Evolutionary conservation across 2,113 vertebrate species (phyloP).

Genomic region (Ptychochromis oligacanthus): DNA sequence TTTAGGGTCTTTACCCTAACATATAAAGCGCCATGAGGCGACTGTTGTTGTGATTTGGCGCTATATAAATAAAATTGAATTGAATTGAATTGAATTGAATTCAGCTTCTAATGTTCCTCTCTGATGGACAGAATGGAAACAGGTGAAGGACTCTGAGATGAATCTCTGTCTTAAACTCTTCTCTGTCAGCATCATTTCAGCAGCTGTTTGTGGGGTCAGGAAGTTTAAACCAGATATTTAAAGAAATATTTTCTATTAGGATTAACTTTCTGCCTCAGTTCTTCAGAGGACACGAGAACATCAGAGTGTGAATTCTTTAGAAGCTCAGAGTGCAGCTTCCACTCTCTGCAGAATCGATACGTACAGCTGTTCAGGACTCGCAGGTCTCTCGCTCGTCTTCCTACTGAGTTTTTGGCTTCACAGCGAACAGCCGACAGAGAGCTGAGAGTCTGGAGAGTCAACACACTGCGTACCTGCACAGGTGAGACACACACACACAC

Average conservation of each 20-base stretch:
- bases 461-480: conserved; percentile 83
- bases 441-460: conserved; percentile 81
- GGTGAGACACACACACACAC: conserved; percentile 15
- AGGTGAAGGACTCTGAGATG: neutral
- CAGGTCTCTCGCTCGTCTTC: conserved; percentile 82
- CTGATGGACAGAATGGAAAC: neutral
- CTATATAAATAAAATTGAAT: too few species aligned
- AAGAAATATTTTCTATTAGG: neutral
- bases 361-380: conserved; percentile 84
- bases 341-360: conserved; percentile 7
- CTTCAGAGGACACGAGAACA: neutral
- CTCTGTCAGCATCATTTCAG: neutral
- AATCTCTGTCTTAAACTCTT: neutral
- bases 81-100: too few species aligned
- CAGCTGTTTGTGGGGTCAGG: neutral
- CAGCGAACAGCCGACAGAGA: conserved; percentile 85
- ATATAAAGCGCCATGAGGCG: too few species aligned
- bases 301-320: too few species aligned
- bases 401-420: conserved; percentile 83
- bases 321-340: neutral
- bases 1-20: too few species aligned
- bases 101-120: neutral
- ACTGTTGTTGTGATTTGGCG: too few species aligned
- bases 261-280: neutral
- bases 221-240: neutral